Evolutionary conservation across 2,113 vertebrate species (phyloP).

Genomic region (Promerops cafer): DNA sequence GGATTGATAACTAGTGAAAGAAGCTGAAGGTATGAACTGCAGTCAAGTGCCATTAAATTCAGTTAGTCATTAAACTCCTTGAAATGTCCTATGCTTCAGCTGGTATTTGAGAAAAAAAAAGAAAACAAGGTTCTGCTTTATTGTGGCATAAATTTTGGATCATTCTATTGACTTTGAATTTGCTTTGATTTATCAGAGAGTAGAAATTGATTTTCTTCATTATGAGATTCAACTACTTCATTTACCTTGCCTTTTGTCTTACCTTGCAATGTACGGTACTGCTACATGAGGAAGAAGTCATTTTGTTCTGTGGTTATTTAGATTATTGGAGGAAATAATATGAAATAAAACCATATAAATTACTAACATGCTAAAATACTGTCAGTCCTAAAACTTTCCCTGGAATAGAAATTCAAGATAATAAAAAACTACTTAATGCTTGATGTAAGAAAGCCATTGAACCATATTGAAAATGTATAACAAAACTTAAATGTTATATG

Average conservation of each 20-base stretch:
- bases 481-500: not conserved
- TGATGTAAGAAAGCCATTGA: not conserved
- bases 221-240: not conserved
- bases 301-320: not conserved
- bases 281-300: not conserved
- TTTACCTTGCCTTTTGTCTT: not conserved
- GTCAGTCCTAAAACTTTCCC: not conserved
- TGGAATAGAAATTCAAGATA: not conserved
- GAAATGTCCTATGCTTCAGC: not conserved
- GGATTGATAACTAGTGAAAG: not conserved
- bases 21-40: not conserved
- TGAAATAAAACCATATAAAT: not conserved
- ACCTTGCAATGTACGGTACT: not conserved
- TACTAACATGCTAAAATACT: not conserved
- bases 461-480: not conserved
- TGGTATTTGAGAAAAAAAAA: not conserved
- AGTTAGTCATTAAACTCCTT: not conserved
- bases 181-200: not conserved
- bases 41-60: not conserved
- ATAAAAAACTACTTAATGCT: not conserved
- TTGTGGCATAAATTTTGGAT: not conserved
- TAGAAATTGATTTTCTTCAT: not conserved
- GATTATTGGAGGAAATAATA: not conserved
- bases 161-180: not conserved
- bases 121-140: not conserved